Conservation (phyloP, 1,140 invertebrate species). For the Andricus grossulariae region DNA sequence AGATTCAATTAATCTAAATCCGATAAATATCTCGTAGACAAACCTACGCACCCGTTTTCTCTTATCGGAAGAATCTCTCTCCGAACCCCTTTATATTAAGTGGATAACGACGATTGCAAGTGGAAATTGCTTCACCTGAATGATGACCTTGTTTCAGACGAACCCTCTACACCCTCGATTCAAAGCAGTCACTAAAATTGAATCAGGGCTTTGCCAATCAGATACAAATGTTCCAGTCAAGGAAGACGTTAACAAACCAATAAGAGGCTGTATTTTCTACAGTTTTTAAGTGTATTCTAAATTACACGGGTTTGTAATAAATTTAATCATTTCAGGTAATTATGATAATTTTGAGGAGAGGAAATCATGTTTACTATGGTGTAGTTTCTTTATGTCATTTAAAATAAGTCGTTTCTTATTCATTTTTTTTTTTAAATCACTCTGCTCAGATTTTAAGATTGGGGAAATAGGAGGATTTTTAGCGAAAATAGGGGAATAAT, state of each 20-base stretch:
- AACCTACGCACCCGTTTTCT: constrained; percentile 33
- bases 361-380: no score
- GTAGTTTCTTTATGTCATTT: no score
- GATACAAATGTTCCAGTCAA: background rate
- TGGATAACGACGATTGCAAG: constrained; percentile 53
- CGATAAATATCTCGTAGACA: constrained; percentile 56
- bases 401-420: no score
- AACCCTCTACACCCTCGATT: constrained; percentile 38
- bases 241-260: constrained; percentile 42
- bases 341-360: no score
- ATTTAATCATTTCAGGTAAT: no score
- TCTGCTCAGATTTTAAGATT: no score
- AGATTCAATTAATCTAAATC: constrained; percentile 59
- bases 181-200: constrained; percentile 3
- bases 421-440: no score
- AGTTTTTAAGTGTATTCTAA: no score
- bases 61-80: constrained; percentile 34
- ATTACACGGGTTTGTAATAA: no score
- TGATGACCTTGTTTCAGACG: constrained; percentile 58
- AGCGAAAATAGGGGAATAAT: no score
- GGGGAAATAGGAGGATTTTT: no score
- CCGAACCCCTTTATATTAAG: constrained; percentile 53
- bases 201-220: background rate
- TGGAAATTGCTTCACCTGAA: constrained; percentile 37
- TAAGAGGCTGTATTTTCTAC: constrained; percentile 41